Percentiles rank a stretch among this genome's conserved stretches.
These are phyloP conservation scores for Caenorhabditis becei DNA, from an alignment of 2,888 invertebrate species.

Conservation along the genomic window DNA sequence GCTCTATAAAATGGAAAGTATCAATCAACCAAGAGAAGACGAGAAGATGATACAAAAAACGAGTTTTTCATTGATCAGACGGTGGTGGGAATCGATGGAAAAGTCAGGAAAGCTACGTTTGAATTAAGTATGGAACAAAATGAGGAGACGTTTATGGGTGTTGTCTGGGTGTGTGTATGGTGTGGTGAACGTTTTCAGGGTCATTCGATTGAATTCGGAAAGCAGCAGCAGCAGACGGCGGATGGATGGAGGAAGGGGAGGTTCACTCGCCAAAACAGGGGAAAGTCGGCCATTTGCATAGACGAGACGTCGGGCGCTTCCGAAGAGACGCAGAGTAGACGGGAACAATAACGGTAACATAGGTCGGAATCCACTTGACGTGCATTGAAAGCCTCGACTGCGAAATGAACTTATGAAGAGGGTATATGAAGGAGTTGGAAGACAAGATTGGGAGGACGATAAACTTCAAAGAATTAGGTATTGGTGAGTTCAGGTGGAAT, in stretches of 20 bases:
- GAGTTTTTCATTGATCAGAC: slow-evolving; percentile 1
- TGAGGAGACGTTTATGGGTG: slow-evolving; percentile 27
- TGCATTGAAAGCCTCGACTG: slow-evolving; percentile 6
- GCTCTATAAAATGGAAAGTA: slow-evolving; percentile 28
- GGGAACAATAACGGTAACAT: slow-evolving; percentile 47
- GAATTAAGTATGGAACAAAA: slow-evolving; percentile 10
- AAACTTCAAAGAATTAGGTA: neutral
- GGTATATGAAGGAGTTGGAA: neutral
- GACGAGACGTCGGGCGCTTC: slow-evolving; percentile 14
- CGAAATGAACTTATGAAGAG: slow-evolving; percentile 6
- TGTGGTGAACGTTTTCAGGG: slow-evolving; percentile 62
- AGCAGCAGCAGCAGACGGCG: slow-evolving; percentile 22
- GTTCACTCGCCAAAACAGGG: slow-evolving; percentile 48
- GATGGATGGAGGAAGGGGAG: slow-evolving; percentile 16
- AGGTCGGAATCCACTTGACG: slow-evolving; percentile 51
- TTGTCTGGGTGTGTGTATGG: slow-evolving; percentile 41
- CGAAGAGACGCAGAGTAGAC: slow-evolving; percentile 36
- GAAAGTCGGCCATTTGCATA: slow-evolving; percentile 63
- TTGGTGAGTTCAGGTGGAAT: neutral
- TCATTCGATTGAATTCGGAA: slow-evolving; percentile 60
- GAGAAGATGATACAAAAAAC: slow-evolving; percentile 11
- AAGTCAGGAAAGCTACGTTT: slow-evolving; percentile 7
- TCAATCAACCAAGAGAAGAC: neutral
- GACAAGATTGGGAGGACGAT: neutral
- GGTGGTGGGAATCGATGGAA: slow-evolving; percentile 4